Percentiles rank a stretch among this genome's conserved stretches.
These are phyloP conservation scores for Macrophya annulata DNA, from an alignment of 2,888 invertebrate species.

Conservation along the genomic window DNA sequence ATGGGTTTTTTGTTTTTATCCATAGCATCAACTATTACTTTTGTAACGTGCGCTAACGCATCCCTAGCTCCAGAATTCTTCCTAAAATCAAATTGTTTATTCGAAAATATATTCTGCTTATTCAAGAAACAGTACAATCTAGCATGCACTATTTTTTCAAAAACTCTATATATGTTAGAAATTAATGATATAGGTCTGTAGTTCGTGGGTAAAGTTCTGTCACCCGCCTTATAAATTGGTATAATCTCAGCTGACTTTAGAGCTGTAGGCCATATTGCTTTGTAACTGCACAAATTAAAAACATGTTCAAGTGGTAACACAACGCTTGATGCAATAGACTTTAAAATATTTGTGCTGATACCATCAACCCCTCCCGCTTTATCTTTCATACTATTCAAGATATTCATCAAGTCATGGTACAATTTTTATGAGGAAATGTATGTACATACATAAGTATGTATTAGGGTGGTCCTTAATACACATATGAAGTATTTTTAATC, in stretches of 20 bases:
- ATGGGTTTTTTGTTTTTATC: constrained; percentile 57
- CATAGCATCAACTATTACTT: constrained; percentile 56
- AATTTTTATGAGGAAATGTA: no score
- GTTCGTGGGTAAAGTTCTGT: constrained; percentile 57
- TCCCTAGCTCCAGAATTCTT: constrained; percentile 57
- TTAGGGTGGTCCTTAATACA: no score
- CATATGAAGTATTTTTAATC: no score
- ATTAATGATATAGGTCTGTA: constrained; percentile 62
- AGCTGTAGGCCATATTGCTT: constrained; percentile 1
- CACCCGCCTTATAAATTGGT: constrained; percentile 59
- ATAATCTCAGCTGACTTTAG: constrained; percentile 39
- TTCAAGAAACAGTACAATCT: constrained; percentile 55
- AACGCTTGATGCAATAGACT: background rate
- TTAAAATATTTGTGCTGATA: constrained; percentile 16
- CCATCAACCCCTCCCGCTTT: constrained; percentile 50
- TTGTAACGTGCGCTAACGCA: constrained; percentile 57
- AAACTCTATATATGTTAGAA: constrained; percentile 60
- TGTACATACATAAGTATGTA: no score
- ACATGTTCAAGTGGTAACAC: background rate
- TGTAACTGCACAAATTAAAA: constrained; percentile 12
- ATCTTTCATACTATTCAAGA: constrained; percentile 15
- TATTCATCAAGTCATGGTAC: no score
- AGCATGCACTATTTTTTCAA: constrained; percentile 60
- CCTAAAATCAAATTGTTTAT: constrained; percentile 60
- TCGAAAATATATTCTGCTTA: constrained; percentile 33